Percentiles rank a stretch among this genome's conserved stretches.
Conservation (phyloP, 2,888 invertebrate species). For the Pheosia gnoma region DNA sequence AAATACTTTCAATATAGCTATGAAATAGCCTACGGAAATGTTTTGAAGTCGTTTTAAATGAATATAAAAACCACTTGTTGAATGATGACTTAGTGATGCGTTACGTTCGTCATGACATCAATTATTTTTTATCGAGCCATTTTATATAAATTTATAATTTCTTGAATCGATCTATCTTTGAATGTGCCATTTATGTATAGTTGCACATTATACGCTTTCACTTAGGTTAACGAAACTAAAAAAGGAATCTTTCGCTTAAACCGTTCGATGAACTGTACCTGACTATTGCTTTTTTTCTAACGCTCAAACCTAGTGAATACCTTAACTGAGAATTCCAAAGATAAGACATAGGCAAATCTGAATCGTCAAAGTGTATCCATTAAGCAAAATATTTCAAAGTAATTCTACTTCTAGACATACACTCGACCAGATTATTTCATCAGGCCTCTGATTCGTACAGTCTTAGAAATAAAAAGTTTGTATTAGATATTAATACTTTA, state of each 20-base stretch:
- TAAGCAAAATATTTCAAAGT: slow-evolving; percentile 19
- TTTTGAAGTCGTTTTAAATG: not conserved
- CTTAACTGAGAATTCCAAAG: slow-evolving; percentile 59
- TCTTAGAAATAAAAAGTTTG: slow-evolving; percentile 18
- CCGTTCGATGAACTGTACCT: slow-evolving; percentile 53
- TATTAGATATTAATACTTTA: slow-evolving; percentile 19
- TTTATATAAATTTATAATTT: slow-evolving; percentile 4
- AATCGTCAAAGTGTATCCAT: slow-evolving; percentile 25
- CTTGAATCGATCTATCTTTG: slow-evolving; percentile 29
- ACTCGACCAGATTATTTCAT: slow-evolving; percentile 13
- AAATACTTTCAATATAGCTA: slow-evolving; percentile 20
- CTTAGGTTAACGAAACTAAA: slow-evolving; percentile 25
- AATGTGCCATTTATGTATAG: slow-evolving; percentile 44
- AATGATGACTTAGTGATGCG: slow-evolving; percentile 13
- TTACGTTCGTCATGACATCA: slow-evolving; percentile 19
- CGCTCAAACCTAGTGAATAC: slow-evolving; percentile 52
- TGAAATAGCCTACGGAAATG: slow-evolving; percentile 25
- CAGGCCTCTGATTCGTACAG: slow-evolving; percentile 7
- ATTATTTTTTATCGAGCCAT: slow-evolving; percentile 9
- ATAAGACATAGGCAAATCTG: slow-evolving; percentile 53
- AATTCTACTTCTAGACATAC: slow-evolving; percentile 11
- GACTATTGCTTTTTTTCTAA: slow-evolving; percentile 39
- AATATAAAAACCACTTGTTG: not conserved
- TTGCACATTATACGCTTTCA: slow-evolving; percentile 45
- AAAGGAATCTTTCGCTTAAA: slow-evolving; percentile 32